Conservation (phyloP, 2,797 vertebrate species). For the Lacerta bilineata region DNA sequence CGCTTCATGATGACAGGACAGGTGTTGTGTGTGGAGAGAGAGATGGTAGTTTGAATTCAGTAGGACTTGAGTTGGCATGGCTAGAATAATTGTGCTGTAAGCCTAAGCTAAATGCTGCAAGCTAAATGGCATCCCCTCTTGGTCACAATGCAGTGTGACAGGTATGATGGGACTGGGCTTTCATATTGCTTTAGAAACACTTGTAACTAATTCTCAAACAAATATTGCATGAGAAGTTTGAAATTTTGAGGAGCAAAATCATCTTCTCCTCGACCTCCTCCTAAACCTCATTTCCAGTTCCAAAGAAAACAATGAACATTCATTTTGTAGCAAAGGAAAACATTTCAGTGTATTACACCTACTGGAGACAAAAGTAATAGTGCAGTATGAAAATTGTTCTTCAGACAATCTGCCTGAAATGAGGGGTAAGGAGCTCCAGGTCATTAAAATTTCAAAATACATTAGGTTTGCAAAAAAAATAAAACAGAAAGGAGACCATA, state of each 20-base stretch:
- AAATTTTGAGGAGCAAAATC: neutral
- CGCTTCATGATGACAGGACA: too few relatives aligned
- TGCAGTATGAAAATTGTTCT: constrained; percentile 20
- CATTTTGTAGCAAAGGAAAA: neutral
- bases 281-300: neutral
- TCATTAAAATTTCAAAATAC: constrained; percentile 19
- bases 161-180: neutral
- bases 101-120: too few relatives aligned
- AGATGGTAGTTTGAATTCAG: too few relatives aligned
- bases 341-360: neutral
- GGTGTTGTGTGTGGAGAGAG: too few relatives aligned
- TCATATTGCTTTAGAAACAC: neutral
- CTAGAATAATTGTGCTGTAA: too few relatives aligned
- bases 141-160: neutral
- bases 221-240: neutral
- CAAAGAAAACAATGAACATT: constrained; percentile 8
- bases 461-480: neutral
- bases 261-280: neutral
- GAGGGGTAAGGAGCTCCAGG: neutral
- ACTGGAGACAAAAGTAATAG: neutral
- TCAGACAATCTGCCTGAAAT: neutral
- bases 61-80: too few relatives aligned
- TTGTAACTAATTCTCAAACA: neutral
- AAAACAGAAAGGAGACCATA: neutral
- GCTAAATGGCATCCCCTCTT: neutral